Conservation (phyloP, 2,797 vertebrate species). For the Tragelaphus eurycerus region DNA sequence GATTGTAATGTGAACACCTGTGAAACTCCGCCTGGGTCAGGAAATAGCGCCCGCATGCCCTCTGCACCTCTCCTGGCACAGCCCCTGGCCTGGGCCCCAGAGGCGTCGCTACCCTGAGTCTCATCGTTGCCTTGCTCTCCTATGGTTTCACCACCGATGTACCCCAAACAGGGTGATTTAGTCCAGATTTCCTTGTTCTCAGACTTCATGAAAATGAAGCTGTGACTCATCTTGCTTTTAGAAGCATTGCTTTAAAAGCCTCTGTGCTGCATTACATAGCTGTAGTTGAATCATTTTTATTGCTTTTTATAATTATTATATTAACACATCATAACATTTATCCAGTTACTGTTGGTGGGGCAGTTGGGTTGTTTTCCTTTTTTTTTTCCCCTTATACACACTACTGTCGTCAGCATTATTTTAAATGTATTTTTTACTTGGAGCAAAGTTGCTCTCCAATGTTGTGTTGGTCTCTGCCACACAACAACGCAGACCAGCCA, state of each 20-base stretch:
- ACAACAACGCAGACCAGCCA: not conserved
- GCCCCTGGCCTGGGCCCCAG: not conserved
- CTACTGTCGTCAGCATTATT: not conserved
- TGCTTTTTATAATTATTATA: not conserved
- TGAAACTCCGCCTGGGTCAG: not conserved
- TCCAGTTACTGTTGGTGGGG: not conserved
- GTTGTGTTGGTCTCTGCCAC: not conserved
- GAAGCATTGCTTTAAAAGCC: not conserved
- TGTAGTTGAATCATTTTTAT: not conserved
- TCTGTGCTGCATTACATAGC: too few relatives aligned
- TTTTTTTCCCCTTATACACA: not conserved
- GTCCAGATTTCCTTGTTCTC: not conserved
- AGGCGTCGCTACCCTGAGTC: not conserved
- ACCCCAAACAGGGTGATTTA: rapidly evolving
- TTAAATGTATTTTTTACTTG: not conserved
- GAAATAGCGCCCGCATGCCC: not conserved
- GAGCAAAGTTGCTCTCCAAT: not conserved
- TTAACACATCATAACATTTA: too few relatives aligned
- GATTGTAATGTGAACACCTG: not conserved
- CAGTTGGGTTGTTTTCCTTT: not conserved
- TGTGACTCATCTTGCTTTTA: not conserved
- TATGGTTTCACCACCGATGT: rapidly evolving
- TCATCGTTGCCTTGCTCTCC: not conserved
- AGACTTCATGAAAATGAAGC: not conserved
- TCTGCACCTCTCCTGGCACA: not conserved